A percentile compares a stretch with the other conserved stretches of the same genome.
phyloP scores from a whole-genome alignment of 2,888 invertebrate genomes.

The Sarcophaga carnaria region DNA sequence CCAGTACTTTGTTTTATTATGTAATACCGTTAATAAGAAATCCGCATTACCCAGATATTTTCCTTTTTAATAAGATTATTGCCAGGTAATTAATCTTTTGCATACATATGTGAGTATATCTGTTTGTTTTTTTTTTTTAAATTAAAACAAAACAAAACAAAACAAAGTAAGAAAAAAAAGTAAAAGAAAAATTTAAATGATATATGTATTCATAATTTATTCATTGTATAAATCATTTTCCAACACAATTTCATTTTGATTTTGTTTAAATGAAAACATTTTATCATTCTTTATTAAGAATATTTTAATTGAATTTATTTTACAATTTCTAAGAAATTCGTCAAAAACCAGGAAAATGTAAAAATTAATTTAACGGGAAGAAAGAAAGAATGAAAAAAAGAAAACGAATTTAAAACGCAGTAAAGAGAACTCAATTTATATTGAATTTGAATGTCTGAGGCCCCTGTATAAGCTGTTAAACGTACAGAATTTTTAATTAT shows the following conservation, averaged over 20 bases:
- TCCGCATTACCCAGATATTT: background rate
- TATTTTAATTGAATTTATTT: background rate
- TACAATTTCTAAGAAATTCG: background rate
- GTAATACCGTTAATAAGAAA: background rate
- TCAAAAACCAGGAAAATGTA: background rate
- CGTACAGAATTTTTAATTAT: too few relatives aligned
- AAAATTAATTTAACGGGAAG: background rate
- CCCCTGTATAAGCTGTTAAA: too few relatives aligned
- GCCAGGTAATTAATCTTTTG: background rate
- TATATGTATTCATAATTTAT: background rate
- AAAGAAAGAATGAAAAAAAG: background rate
- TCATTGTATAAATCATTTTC: background rate
- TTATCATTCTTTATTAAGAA: background rate
- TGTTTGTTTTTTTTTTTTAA: background rate
- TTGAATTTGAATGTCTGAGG: too few relatives aligned
- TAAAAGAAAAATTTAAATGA: background rate
- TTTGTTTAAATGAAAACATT: slow-evolving; percentile 11
- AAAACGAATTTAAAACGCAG: background rate
- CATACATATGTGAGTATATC: background rate
- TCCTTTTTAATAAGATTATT: background rate
- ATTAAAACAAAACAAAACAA: too few relatives aligned
- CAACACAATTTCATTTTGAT: background rate
- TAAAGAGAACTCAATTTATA: too few relatives aligned
- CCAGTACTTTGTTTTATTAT: background rate
- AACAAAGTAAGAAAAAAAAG: too few relatives aligned